Base-by-base conservation (phyloP, 2,888 invertebrate species). In the Alitta virens region DNA sequence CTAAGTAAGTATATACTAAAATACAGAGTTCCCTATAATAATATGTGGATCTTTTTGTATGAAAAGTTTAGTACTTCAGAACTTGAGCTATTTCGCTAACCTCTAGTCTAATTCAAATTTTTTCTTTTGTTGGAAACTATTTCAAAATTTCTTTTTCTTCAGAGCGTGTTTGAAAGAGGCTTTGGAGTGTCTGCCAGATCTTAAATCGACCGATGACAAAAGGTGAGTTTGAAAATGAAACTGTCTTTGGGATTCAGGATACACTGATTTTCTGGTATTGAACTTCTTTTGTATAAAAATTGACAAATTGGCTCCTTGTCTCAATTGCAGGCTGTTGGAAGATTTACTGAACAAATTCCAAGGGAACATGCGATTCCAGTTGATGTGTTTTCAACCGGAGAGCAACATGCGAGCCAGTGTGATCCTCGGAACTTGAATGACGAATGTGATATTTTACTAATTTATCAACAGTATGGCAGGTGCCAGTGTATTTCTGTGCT, bases 121-220 rank as follows among this genome's bases (percentile, higher is more conserved):
- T n/a, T n/a, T n/a, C n/a, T n/a, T n/a, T n/a, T n/a, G n/a, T n/a
- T n/a, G n/a, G n/a, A n/a, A n/a, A n/a, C n/a, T n/a, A n/a, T n/a
- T n/a, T n/a, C n/a, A n/a, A n/a, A n/a, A n/a, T n/a, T n/a, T n/a
- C n/a, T n/a, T n/a, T n/a, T n/a, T n/a, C n/a, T n/a, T n/a, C 85
- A 85, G 58, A 77, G 90, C 90, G 73, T 87, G 87, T 73, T 90
- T 91, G 76, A 89, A 87, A 71, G 94, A 94, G 83, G 93, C 94
- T 0, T 81, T 26, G 56, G 72, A 75, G 23, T 67, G 73, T 59
- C 60, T 79, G 54, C 76, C 77, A 43, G 73, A 70, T 26, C 64
- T 78, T 38, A 64, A 59, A 24, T 71, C 72, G 56, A 67, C 70
- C 42, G 76, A 78, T 55, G 76, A 77, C 60, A 74, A 77, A 66